phyloP scores from a whole-genome alignment of 2,797 vertebrate species.

The Lagorchestes hirsutus region DNA sequence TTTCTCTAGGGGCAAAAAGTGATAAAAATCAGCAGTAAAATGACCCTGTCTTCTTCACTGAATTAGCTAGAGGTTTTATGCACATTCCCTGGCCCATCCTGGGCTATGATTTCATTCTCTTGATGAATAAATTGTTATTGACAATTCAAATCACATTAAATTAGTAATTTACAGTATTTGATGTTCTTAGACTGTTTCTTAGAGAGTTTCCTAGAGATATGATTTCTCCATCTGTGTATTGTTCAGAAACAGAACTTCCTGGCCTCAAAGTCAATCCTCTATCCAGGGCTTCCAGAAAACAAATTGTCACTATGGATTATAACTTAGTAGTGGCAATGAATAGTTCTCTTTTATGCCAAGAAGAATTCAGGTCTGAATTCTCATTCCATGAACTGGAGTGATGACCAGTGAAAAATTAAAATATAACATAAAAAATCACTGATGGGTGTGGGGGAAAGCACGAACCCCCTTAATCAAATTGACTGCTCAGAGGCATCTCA shows the following conservation, averaged over 20 bases:
- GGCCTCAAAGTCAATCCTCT: neutral
- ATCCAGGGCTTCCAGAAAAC: neutral
- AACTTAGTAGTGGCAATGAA: neutral
- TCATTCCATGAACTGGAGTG: neutral
- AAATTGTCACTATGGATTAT: neutral
- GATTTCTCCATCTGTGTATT: neutral
- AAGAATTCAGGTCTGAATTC: neutral
- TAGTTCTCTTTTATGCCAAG: neutral
- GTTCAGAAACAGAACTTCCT: neutral
- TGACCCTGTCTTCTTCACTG: neutral
- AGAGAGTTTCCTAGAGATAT: neutral
- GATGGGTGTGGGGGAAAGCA: too few species aligned
- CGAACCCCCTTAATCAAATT: too few species aligned
- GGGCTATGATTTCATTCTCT: neutral
- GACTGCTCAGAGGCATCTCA: too few species aligned
- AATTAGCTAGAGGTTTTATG: neutral
- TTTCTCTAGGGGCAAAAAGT: neutral
- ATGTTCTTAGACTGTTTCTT: neutral
- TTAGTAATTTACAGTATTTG: neutral
- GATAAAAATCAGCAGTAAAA: neutral
- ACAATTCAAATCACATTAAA: neutral
- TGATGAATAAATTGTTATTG: neutral
- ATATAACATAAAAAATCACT: neutral
- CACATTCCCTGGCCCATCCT: neutral
- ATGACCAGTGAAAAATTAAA: neutral